Base-by-base conservation (phyloP, 2,113 vertebrate species). In the Isichthys henryi region DNA sequence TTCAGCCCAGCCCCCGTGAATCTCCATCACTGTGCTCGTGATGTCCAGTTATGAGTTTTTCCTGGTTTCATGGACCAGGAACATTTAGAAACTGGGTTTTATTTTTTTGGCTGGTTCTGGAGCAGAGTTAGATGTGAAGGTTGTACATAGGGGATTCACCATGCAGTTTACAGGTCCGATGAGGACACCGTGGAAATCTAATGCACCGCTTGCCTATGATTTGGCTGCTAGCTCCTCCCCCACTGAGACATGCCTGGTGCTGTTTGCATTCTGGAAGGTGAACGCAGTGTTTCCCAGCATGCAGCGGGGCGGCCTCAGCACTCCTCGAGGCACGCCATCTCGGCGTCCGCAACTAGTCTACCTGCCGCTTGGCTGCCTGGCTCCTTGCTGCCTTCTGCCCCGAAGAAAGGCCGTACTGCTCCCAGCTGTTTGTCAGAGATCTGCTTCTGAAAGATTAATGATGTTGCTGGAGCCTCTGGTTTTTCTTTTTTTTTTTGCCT, bases 381-480 rank as follows among this genome's bases (percentile, higher is more conserved):
- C 74, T 43, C 74, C 6, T 0, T 6, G 35, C 35, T 0, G 74
- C 39, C 74, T 43, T 80, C 35, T 19, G 13, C 3, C 74, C 74
- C 19, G 35, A 15, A 80, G 74, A 39, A 80, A 80, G 35, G 35
- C 74, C 13, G 0, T 43, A 5, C 35, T 43, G 13, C 74, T 39
- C 74, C 74, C 74, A 80, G 74, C 74, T 80, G 74, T 80, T 80
- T 80, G 35, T 80, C 74, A 80, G 74, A 35, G 74, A 80, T 80
- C 74, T 80, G 74, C 13, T 80, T 80, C 74, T 80, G 74, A 80
- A 80, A 80, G 74, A 80, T 80, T 80, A 80, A 80, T 80, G 74
- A 80, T 80, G 74, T 80, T 80, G 74, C 74, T 43, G 35, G 6
- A 80, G 74, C 74, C 74, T 77, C 70, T 17, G 35, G 35, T 80